Evolutionary conservation across 2,888 invertebrate genomes (phyloP), one percentile per base, ranked within the genome.

Genomic region (Julus scanicus): DNA sequence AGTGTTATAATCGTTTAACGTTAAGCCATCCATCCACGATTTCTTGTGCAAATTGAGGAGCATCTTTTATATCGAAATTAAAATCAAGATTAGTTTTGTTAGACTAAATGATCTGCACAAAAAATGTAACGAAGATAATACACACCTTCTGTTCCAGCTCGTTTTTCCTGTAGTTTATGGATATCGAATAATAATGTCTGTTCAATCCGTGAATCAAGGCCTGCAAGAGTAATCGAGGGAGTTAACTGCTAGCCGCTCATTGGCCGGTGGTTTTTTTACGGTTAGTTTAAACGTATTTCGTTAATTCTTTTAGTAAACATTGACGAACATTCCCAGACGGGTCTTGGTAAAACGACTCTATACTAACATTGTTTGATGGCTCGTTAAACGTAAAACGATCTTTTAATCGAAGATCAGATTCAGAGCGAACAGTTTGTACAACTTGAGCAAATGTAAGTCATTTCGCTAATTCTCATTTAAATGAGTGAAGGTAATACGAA

Each of bases 101-200:
- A 29, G 29, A 29, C 29, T 29, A 29, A 29, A 29, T 29, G 29
- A 29, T 57, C 20, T 37, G 57, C 39, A 87, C 0, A 39, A 39
- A 1, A 40, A 86, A 53, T 63, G 57, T 44, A 20, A 8, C 13
- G 53, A 37, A 83, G n/a, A 57, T 48, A 20, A 80, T 88, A 17
- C n/a, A 89, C 40, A 93, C 93, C 92, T 99, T 99, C 92, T 99
- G 99, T 93, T 99, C 99, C 89, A 99, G 93, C 93, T 99, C 98
- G 93, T 99, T 99, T 93, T 99, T 99, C 90, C 99, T 95, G 93
- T 99, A 99, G 93, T 99, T 99, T 92, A 99, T 99, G 92, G 99
- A 98, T 92, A 99, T 99, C 83, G 99, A 99, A 93, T 99, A 99
- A 92, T 99, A 99, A 93, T 99, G 99, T 90, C 99, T 95, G 93